Conservation (phyloP, 2,888 invertebrate species). For the Microplitis deprimator region DNA sequence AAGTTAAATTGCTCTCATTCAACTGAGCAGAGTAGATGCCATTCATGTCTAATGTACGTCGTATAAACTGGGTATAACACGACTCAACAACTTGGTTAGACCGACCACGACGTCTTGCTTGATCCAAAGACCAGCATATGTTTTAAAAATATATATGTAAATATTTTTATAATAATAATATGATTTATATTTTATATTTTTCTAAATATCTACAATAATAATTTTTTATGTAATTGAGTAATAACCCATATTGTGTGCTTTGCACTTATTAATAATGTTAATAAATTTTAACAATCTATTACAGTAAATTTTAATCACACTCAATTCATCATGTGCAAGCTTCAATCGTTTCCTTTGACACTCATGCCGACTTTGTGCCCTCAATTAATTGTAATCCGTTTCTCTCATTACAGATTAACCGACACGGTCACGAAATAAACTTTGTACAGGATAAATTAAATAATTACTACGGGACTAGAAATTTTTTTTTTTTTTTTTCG, state of each 20-base stretch:
- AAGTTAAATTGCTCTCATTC: conserved; percentile 72
- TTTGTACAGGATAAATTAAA: conserved; percentile 34
- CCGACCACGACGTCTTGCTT: conserved; percentile 43
- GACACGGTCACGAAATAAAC: conserved; percentile 38
- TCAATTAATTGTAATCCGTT: conserved; percentile 51
- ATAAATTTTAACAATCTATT: conserved; percentile 14
- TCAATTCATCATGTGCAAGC: conserved; percentile 45
- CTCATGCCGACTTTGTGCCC: conserved; percentile 36
- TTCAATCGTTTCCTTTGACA: conserved; percentile 30
- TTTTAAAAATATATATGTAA: too few species aligned
- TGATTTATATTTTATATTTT: too few species aligned
- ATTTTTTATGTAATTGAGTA: not conserved
- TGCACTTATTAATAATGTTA: not conserved
- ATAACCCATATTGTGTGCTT: conserved; percentile 7
- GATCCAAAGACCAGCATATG: conserved; percentile 18
- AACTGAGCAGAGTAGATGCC: conserved; percentile 71
- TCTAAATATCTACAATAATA: not conserved
- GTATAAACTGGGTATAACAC: conserved; percentile 71
- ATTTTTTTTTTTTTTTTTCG: not conserved
- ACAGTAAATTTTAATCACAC: conserved; percentile 39
- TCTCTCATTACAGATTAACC: conserved; percentile 45
- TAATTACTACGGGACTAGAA: conserved; percentile 4
- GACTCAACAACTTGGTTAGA: conserved; percentile 66
- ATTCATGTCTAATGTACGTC: conserved; percentile 72
- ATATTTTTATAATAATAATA: too few species aligned